These are phyloP conservation scores for Ochotona princeps DNA, from an alignment of 2,113 vertebrate genomes.

Conservation along the genomic window DNA sequence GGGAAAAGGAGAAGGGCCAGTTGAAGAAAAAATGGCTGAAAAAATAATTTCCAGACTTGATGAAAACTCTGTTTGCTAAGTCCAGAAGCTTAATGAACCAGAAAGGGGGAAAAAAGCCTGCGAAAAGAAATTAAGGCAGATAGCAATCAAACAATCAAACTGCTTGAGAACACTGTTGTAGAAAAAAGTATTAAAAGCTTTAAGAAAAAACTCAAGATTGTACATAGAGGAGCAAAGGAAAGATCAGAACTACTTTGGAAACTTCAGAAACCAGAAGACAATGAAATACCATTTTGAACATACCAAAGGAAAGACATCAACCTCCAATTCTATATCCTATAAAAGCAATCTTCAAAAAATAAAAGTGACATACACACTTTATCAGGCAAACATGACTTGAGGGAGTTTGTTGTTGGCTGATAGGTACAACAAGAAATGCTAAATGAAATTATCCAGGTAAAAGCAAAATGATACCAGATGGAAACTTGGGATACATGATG, in stretches of 20 bases:
- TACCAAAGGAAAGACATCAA: background rate
- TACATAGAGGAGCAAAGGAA: background rate
- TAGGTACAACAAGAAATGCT: background rate
- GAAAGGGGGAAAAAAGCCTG: background rate
- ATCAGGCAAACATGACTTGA: constrained; percentile 31
- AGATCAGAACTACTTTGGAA: background rate
- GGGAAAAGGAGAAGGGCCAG: background rate
- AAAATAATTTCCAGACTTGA: background rate
- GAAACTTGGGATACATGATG: background rate
- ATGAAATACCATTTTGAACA: background rate
- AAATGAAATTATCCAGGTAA: constrained; percentile 39
- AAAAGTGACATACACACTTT: constrained; percentile 21
- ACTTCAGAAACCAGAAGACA: background rate
- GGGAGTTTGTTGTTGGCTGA: background rate
- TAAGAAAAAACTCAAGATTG: background rate
- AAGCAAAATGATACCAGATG: constrained; percentile 33
- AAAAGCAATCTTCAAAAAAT: constrained; percentile 19
- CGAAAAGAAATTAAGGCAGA: background rate
- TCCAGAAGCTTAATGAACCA: background rate
- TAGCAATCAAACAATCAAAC: constrained; percentile 34
- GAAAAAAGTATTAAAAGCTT: background rate
- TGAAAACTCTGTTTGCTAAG: background rate
- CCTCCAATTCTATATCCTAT: background rate
- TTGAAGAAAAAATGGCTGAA: constrained; percentile 12
- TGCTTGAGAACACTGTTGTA: background rate